These are phyloP conservation scores for Rhopalosiphum nymphaeae DNA, from an alignment of 2,888 invertebrate species.

Conservation along the genomic window DNA sequence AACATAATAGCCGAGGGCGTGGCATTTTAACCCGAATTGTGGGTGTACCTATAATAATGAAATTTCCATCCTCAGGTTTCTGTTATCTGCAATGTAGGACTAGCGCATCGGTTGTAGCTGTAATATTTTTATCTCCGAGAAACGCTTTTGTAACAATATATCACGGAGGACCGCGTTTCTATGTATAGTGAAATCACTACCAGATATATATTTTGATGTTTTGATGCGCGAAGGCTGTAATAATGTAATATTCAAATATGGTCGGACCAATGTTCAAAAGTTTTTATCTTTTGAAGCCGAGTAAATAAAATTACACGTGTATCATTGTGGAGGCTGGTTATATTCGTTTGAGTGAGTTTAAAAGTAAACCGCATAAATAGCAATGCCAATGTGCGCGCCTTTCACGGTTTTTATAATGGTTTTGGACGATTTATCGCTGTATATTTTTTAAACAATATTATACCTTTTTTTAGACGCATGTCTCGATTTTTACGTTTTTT, in stretches of 20 bases:
- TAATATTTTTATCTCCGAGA: neutral
- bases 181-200: neutral
- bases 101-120: neutral
- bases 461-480: neutral
- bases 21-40: neutral
- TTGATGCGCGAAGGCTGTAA: neutral
- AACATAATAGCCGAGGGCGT: neutral
- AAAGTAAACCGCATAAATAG: neutral
- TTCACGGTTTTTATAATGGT: neutral
- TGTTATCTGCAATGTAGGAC: neutral
- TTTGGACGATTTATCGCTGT: neutral
- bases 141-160: neutral
- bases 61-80: neutral
- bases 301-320: neutral
- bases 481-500: too few species aligned
- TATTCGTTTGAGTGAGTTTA: neutral
- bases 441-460: neutral
- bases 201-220: conserved; percentile 2
- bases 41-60: neutral
- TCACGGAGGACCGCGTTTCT: neutral
- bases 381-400: neutral
- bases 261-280: neutral
- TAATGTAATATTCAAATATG: neutral
- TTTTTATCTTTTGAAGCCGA: neutral
- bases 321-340: neutral